Evolutionary conservation across 1,140 invertebrate species (phyloP).

Genomic region (Polypedilum pembai): DNA sequence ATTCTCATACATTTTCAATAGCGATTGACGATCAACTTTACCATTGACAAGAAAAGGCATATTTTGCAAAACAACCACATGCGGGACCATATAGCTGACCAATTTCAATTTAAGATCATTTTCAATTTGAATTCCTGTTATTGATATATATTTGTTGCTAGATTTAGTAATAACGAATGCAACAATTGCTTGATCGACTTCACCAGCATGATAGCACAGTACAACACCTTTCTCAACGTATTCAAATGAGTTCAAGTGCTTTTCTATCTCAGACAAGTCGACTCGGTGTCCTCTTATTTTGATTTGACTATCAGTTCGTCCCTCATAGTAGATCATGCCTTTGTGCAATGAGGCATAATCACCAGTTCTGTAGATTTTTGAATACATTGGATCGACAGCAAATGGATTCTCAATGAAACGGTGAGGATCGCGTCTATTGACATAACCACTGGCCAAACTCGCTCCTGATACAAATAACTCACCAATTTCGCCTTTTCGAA

Average conservation of each 20-base stretch:
- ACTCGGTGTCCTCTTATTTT: constrained; percentile 80
- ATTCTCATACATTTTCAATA: constrained; percentile 63
- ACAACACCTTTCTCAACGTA: constrained; percentile 50
- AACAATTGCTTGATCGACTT: constrained; percentile 61
- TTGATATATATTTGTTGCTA: constrained; percentile 45
- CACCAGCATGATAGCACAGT: constrained; percentile 67
- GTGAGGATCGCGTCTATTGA: constrained; percentile 60
- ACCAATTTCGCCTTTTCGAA: constrained; percentile 63
- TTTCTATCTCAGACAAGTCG: constrained; percentile 75
- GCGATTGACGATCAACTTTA: constrained; percentile 70
- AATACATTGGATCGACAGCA: constrained; percentile 62
- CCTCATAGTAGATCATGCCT: too few relatives aligned
- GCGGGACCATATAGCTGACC: constrained; percentile 69
- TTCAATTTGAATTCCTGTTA: constrained; percentile 57
- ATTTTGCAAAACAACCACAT: constrained; percentile 60
- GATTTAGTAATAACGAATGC: constrained; percentile 48
- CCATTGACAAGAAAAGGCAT: constrained; percentile 76
- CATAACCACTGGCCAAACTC: constrained; percentile 72
- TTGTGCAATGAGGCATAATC: too few relatives aligned
- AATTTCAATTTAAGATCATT: constrained; percentile 52
- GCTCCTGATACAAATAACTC: constrained; percentile 70
- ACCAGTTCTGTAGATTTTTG: too few relatives aligned
- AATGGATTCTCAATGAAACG: constrained; percentile 66
- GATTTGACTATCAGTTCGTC: constrained; percentile 76
- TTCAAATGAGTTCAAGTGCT: constrained; percentile 44